Evolutionary conservation across 2,888 invertebrate species (phyloP).

Genomic region (Scaptomyza parva): DNA sequence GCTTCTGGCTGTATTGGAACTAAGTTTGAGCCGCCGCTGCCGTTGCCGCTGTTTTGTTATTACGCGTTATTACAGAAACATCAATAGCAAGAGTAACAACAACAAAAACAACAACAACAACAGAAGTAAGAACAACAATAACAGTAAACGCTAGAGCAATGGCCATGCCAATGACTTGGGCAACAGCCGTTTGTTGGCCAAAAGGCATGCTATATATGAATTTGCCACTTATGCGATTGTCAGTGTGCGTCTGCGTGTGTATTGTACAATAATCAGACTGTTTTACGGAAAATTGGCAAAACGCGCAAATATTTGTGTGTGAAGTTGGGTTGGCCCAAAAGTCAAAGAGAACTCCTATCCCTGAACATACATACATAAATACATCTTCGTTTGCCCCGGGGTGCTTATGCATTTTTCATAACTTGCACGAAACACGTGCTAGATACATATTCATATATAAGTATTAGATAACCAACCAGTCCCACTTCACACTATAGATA

Average conservation of each 20-base stretch:
- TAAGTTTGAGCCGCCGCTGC: constrained; percentile 44
- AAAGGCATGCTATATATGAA: constrained; percentile 42
- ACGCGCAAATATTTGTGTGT: constrained; percentile 69
- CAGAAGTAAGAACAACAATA: constrained; percentile 20
- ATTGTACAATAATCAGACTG: constrained; percentile 66
- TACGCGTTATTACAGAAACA: constrained; percentile 74
- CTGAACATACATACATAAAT: constrained; percentile 5
- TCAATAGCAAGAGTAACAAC: constrained; percentile 13
- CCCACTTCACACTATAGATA: constrained; percentile 9
- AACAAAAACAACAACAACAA: constrained; percentile 40
- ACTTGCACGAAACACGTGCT: constrained; percentile 63
- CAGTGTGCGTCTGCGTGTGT: constrained; percentile 27
- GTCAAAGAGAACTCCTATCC: constrained; percentile 13
- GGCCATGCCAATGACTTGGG: constrained; percentile 38
- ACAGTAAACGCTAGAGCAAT: constrained; percentile 30
- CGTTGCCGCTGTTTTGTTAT: constrained; percentile 58
- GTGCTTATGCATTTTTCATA: constrained; percentile 79
- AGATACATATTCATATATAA: constrained; percentile 52
- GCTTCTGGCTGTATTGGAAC: constrained; percentile 66
- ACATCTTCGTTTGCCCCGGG: constrained; percentile 40
- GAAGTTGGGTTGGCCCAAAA: constrained; percentile 17
- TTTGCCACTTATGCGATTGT: constrained; percentile 12
- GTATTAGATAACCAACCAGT: constrained; percentile 14
- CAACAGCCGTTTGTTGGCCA: constrained; percentile 68
- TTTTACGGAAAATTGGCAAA: constrained; percentile 68